Conservation (phyloP, 2,888 invertebrate species). For the Gasteruption jaculator region DNA sequence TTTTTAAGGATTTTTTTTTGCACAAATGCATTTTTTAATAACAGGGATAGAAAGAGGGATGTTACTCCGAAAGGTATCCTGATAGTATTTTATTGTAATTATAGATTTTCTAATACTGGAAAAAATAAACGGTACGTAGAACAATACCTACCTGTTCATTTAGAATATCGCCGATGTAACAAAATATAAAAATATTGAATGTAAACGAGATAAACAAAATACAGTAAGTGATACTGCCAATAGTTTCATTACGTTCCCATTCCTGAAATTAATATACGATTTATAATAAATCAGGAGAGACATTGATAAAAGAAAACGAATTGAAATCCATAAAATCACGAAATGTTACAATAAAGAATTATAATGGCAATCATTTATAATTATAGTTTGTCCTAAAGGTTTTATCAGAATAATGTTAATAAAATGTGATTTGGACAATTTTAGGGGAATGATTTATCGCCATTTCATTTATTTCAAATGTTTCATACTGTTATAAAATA, state of each 20-base stretch:
- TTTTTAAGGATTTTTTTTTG: no score
- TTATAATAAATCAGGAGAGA: constrained; percentile 1
- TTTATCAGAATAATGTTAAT: no score
- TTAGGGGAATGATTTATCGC: not conserved
- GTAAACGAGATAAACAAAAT: constrained; percentile 17
- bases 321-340: not conserved
- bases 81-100: no score
- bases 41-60: no score
- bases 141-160: constrained; percentile 19
- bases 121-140: no score
- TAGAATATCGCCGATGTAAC: constrained; percentile 25
- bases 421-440: not conserved
- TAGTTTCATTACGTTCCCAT: constrained; percentile 19
- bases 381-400: constrained; percentile 2
- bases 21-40: no score
- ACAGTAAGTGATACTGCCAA: constrained; percentile 18
- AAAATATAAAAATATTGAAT: constrained; percentile 28
- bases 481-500: constrained; percentile 36
- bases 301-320: not conserved
- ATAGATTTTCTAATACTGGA: no score
- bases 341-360: no score
- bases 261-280: constrained; percentile 15
- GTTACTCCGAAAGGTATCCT: no score
- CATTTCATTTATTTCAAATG: constrained; percentile 1
- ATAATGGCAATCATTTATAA: no score